phyloP scores from a whole-genome alignment of 23 tunicate species.

The Botrylloides violaceus region DNA sequence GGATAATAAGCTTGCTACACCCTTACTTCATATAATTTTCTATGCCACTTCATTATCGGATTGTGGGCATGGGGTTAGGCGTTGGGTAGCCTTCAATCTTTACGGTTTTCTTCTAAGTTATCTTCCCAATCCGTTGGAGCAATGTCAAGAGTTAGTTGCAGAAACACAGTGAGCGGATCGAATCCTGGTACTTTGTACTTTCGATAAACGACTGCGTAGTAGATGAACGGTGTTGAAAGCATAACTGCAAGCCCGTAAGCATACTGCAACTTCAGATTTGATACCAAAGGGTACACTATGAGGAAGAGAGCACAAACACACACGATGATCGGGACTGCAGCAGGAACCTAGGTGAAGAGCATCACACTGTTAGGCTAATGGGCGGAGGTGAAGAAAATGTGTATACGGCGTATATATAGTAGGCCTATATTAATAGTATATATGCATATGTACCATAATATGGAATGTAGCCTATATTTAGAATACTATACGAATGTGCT shows the following conservation, averaged over 20 bases:
- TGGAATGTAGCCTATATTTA: neutral
- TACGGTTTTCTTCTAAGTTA: neutral
- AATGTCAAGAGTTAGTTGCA: slow-evolving; percentile 45
- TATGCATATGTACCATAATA: neutral
- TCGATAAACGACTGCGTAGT: slow-evolving; percentile 44
- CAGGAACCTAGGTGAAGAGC: slow-evolving; percentile 62
- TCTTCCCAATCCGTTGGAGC: slow-evolving; percentile 75
- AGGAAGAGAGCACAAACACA: slow-evolving; percentile 38
- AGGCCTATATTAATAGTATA: no score
- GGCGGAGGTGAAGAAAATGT: no score
- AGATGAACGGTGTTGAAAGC: slow-evolving; percentile 39
- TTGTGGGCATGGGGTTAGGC: no score
- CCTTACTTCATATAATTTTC: no score
- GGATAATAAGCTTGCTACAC: no score
- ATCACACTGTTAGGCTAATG: neutral
- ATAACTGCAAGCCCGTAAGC: slow-evolving; percentile 44
- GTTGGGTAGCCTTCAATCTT: no score
- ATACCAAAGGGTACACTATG: slow-evolving; percentile 53
- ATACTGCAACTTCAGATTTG: slow-evolving; percentile 40
- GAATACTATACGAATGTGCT: no score
- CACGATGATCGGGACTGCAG: slow-evolving; percentile 39
- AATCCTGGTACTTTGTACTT: slow-evolving; percentile 38
- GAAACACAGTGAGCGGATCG: slow-evolving; percentile 30
- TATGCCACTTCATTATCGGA: no score
- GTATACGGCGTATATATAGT: no score